Evolutionary conservation across 64 coral and sea anemone species (phyloP).

Genomic region (Dendronephthya gigantea): DNA sequence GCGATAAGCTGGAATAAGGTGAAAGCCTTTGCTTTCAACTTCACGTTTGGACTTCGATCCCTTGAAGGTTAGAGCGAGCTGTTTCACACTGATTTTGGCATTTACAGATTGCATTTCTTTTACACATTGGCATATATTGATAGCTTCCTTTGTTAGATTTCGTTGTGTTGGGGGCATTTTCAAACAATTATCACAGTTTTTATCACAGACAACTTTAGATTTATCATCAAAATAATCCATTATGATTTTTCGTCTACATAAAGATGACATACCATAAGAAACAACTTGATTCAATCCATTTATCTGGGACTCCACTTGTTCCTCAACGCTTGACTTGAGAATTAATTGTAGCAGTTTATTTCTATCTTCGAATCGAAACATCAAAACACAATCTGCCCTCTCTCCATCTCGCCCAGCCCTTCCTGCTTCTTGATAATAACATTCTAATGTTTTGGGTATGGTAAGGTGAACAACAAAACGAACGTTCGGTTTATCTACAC

Average conservation of each 20-base stretch:
- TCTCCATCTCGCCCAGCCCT: constrained; percentile 28
- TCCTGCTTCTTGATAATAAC: constrained; percentile 37
- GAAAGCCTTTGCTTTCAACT: not conserved
- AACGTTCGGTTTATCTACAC: constrained; percentile 29
- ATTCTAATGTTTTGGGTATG: constrained; percentile 18
- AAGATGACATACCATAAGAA: not conserved
- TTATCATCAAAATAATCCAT: not conserved
- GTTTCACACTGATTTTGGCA: not conserved
- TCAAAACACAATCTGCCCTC: constrained; percentile 10
- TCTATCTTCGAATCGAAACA: constrained; percentile 38
- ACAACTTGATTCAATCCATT: not conserved
- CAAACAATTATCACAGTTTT: not conserved
- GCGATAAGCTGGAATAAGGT: not conserved
- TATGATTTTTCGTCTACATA: not conserved
- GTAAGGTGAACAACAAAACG: constrained; percentile 32
- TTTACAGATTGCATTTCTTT: not conserved
- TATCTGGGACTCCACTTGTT: not conserved
- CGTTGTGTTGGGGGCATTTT: not conserved
- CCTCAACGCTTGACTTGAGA: not conserved
- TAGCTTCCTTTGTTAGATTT: not conserved
- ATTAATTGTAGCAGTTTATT: constrained; percentile 15
- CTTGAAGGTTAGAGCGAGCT: not conserved
- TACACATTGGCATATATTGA: not conserved
- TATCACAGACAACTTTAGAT: not conserved
- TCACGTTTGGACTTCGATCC: not conserved